These are phyloP conservation scores for Anas georgica DNA, from an alignment of 2,797 vertebrate genomes.

Conservation along the genomic window DNA sequence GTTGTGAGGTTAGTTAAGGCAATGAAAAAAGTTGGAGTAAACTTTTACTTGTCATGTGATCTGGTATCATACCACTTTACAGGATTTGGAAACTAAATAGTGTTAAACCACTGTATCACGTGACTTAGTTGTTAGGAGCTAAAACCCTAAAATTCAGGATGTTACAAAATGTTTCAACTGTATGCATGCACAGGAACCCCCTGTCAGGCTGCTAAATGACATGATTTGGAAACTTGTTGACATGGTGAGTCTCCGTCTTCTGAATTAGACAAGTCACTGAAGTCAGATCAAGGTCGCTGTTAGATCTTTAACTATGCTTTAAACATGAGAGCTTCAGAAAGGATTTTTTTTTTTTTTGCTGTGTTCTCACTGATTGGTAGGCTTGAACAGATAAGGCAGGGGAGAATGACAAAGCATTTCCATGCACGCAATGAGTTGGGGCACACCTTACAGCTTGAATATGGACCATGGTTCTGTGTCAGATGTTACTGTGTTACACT, in stretches of 20 bases:
- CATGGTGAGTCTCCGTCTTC: not conserved
- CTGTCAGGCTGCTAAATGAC: not conserved
- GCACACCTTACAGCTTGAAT: not conserved
- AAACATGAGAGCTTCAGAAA: not conserved
- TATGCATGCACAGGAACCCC: accelerated
- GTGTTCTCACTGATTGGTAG: not conserved
- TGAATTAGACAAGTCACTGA: not conserved
- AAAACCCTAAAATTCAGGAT: not conserved
- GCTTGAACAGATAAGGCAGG: not conserved
- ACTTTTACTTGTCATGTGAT: not conserved
- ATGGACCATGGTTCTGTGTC: not conserved
- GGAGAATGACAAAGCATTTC: not conserved
- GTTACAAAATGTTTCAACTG: not conserved
- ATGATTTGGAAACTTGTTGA: not conserved
- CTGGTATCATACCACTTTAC: not conserved
- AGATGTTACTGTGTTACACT: not conserved
- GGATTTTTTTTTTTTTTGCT: not conserved
- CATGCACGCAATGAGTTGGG: not conserved
- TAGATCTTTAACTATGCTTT: not conserved
- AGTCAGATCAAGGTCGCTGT: not conserved
- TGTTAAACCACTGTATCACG: not conserved
- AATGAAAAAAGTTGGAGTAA: not conserved
- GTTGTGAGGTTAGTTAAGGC: not conserved
- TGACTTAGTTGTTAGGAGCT: not conserved
- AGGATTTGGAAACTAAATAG: not conserved